Evolutionary conservation across 1,140 invertebrate genomes (phyloP), one percentile per base, ranked within the genome.

Genomic region (Drosophila ananassae): DNA sequence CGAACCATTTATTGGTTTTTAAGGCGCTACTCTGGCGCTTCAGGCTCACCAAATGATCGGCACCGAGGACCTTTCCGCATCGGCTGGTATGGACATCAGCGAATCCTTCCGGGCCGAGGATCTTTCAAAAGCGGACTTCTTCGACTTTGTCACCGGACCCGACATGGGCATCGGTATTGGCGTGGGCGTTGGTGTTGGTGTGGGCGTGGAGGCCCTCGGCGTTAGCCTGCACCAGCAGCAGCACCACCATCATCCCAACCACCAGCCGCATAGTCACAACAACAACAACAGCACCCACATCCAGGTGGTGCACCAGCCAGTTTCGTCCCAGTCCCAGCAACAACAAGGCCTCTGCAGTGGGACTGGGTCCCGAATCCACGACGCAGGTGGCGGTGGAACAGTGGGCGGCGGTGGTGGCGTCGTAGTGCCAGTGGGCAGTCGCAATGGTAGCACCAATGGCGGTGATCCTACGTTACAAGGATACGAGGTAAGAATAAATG

Each of bases 101-200:
- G 95, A 96, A 93, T 94, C 95, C 92, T 96, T 96, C 92, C 94
- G 94, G 82, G 93, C 94, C 91, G 94, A 96, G 92, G 95, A 96
- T 81, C 92, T 95, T 69, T 93, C 94, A 17, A 96, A 96, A 91
- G 95, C 95, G 51, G 96, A 97, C 92, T 97, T 96, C 93, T 97
- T 97, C 92, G 96, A 97, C 90, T 96, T 97, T 92, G 96, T 97
- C 41, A 95, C 96, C n/a, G 95, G 95, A 4, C 95, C 96, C 55
- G 95, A 94, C 46, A 90, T 92, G 87, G 91, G 91, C 58, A 92
- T 92, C 47, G 91, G 90, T 57, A 83, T 91, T n/a, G 89, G 89
- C 7, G 91, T 92, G 13, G 87, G 87, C n/a, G 78, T 87, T 21
- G 85, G 71, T 25, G 87, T 90, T 41, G 83, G 72, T 37, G 73